These are phyloP conservation scores for Lamellibrachia columna DNA, from an alignment of 2,888 invertebrate species.

Conservation along the genomic window DNA sequence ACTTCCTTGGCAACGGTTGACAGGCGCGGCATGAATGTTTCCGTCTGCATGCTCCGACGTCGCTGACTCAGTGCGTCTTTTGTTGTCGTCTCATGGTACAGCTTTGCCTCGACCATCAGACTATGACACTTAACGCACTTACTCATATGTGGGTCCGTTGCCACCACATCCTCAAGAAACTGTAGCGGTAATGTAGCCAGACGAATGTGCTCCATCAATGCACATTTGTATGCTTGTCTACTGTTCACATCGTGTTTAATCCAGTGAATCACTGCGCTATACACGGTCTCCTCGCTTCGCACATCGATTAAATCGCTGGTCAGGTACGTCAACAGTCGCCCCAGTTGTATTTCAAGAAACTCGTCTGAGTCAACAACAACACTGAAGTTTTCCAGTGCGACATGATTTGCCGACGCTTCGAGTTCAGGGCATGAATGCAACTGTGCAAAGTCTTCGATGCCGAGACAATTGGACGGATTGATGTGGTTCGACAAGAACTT, in stretches of 20 bases:
- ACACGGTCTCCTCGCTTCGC: slow-evolving; percentile 59
- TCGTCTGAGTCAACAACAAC: slow-evolving; percentile 60
- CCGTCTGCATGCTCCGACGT: slow-evolving; percentile 58
- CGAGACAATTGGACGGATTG: slow-evolving; percentile 63
- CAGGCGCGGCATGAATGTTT: slow-evolving; percentile 55
- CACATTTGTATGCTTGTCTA: slow-evolving; percentile 46
- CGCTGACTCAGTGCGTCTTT: slow-evolving; percentile 55
- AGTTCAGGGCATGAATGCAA: slow-evolving; percentile 59
- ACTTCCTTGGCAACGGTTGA: slow-evolving; percentile 64
- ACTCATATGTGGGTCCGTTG: slow-evolving; percentile 51
- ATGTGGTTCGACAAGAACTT: slow-evolving; percentile 61
- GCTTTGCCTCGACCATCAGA: slow-evolving; percentile 55
- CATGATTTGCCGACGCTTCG: slow-evolving; percentile 55
- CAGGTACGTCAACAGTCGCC: slow-evolving; percentile 55
- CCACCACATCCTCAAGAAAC: slow-evolving; percentile 49
- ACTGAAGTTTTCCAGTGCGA: slow-evolving; percentile 62
- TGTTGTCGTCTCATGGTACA: slow-evolving; percentile 55
- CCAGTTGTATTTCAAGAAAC: slow-evolving; percentile 57
- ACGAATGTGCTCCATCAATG: slow-evolving; percentile 54
- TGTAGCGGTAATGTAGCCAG: slow-evolving; percentile 56
- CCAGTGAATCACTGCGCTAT: slow-evolving; percentile 61
- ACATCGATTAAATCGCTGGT: slow-evolving; percentile 63
- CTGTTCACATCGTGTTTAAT: slow-evolving; percentile 55
- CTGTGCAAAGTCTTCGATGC: slow-evolving; percentile 63
- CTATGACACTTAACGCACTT: slow-evolving; percentile 51